Evolutionary conservation across 2,797 vertebrate species (phyloP).

Genomic region (Gallinago stenura): DNA sequence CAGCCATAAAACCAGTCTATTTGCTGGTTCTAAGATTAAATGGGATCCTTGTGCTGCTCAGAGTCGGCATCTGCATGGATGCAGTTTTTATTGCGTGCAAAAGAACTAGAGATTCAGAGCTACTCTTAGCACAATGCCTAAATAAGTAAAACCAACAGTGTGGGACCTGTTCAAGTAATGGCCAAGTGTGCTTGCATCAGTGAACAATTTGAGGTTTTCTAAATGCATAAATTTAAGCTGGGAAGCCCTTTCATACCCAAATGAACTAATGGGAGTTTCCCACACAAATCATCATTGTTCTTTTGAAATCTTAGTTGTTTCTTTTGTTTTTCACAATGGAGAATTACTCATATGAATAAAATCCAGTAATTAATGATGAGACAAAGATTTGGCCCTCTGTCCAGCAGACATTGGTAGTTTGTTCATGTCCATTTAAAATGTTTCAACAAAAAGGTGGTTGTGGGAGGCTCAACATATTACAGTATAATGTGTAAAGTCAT

Average conservation of each 20-base stretch:
- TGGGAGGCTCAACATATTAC: background rate
- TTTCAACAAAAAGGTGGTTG: background rate
- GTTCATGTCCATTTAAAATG: background rate
- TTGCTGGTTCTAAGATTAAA: background rate
- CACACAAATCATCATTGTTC: conserved; percentile 61
- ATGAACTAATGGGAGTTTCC: conserved; percentile 55
- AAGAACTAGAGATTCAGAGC: background rate
- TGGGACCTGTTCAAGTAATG: conserved; percentile 24
- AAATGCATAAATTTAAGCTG: conserved; percentile 39
- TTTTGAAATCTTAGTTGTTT: conserved; percentile 63
- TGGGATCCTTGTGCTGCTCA: background rate
- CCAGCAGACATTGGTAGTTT: background rate
- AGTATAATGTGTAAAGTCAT: background rate
- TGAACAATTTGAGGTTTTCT: conserved; percentile 54
- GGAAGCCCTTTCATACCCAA: conserved; percentile 20
- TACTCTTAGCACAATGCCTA: background rate
- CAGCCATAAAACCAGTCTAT: background rate
- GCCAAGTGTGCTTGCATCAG: conserved; percentile 29
- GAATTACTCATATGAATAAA: conserved; percentile 63
- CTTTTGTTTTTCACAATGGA: conserved; percentile 66
- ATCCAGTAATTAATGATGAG: conserved; percentile 53
- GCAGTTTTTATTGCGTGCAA: background rate
- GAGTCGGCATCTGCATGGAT: background rate
- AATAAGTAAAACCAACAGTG: background rate
- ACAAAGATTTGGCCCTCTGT: background rate